These are phyloP conservation scores for Pardalotus punctatus DNA, from an alignment of 2,113 vertebrate species.

Conservation along the genomic window DNA sequence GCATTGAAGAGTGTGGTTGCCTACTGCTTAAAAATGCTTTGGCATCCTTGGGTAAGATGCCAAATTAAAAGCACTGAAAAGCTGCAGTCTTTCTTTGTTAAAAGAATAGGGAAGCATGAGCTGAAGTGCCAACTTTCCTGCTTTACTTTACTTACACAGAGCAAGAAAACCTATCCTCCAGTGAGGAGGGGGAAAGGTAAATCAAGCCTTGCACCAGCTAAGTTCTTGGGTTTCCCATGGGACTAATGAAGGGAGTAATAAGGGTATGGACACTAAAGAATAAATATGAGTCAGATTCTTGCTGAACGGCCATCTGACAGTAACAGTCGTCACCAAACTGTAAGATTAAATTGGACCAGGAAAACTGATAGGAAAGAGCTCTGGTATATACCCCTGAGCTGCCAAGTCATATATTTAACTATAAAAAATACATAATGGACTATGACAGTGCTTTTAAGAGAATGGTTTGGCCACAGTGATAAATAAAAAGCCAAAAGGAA, in stretches of 20 bases:
- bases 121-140: background rate
- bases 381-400: background rate
- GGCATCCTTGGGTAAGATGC: background rate
- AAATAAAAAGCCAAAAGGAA: background rate
- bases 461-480: background rate
- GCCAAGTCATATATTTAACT: background rate
- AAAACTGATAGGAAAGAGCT: background rate
- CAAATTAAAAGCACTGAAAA: background rate
- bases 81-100: background rate
- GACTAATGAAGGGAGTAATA: background rate
- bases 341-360: background rate
- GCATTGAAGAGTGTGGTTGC: background rate
- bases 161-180: background rate
- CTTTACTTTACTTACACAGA: background rate
- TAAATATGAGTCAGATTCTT: background rate
- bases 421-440: background rate
- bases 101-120: background rate
- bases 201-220: background rate
- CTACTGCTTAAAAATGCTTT: background rate
- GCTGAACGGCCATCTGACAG: background rate
- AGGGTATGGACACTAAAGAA: background rate
- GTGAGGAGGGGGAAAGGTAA: background rate
- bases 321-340: background rate
- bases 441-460: constrained; percentile 22
- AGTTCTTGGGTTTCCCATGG: background rate